Evolutionary conservation across 2,888 invertebrate species (phyloP).

Genomic region (Caenorhabditis afra): DNA sequence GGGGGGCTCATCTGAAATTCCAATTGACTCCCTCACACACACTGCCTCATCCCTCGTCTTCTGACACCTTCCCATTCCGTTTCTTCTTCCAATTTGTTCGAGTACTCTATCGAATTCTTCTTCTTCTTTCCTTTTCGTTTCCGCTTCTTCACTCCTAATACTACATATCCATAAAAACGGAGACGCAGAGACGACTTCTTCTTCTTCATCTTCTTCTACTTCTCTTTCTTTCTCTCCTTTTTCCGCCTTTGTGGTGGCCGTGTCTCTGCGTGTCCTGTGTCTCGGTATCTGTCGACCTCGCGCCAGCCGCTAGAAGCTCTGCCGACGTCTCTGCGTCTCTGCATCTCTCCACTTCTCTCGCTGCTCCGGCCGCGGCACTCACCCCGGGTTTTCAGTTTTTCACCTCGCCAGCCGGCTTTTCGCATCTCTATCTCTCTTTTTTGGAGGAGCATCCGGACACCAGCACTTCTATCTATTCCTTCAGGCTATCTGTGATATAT

Average conservation of each 20-base stretch:
- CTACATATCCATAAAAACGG: slow-evolving; percentile 32
- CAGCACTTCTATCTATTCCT: too few relatives aligned
- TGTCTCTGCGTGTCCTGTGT: slow-evolving; percentile 19
- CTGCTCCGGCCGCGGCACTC: background rate
- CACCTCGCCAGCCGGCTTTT: too few relatives aligned
- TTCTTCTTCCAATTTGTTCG: too few relatives aligned
- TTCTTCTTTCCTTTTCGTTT: slow-evolving; percentile 9
- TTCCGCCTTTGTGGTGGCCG: slow-evolving; percentile 14
- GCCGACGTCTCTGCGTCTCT: background rate
- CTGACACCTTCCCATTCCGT: too few relatives aligned
- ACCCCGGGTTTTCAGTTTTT: too few relatives aligned
- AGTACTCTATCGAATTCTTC: background rate
- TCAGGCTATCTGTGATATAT: too few relatives aligned
- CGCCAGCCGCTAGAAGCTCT: background rate
- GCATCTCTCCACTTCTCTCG: slow-evolving; percentile 15
- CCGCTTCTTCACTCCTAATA: background rate
- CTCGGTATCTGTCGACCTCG: slow-evolving; percentile 2
- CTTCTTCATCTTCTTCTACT: slow-evolving; percentile 22
- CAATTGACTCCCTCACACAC: too few relatives aligned
- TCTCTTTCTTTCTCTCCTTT: slow-evolving; percentile 3
- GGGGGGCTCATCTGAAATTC: too few relatives aligned
- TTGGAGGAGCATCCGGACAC: too few relatives aligned
- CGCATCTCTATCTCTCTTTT: too few relatives aligned
- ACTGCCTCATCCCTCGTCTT: too few relatives aligned
- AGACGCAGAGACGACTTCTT: slow-evolving; percentile 35